A percentile compares a stretch with the other conserved stretches of the same genome.
Conservation (phyloP, 2,888 invertebrate species). For the Ommatoiulus sabulosus region DNA sequence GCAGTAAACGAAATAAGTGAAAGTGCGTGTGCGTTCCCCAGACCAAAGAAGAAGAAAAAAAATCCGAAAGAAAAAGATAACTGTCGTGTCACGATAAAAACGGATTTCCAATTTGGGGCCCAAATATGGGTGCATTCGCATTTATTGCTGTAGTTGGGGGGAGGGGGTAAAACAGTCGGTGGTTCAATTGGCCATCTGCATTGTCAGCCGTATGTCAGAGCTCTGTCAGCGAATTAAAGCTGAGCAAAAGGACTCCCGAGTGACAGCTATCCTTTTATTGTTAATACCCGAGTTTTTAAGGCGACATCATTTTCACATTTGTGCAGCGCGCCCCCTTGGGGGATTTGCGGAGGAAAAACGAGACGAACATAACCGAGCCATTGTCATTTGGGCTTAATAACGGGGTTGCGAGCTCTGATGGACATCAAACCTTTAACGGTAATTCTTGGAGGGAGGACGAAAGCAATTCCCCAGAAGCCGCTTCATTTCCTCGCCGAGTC, state of each 20-base stretch:
- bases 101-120: background rate
- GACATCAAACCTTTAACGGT: background rate
- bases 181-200: background rate
- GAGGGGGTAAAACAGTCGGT: too few species aligned
- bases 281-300: background rate
- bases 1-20: background rate
- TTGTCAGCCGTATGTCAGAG: background rate
- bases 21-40: too few species aligned
- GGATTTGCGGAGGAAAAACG: background rate
- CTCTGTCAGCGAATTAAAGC: background rate
- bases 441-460: background rate
- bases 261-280: background rate
- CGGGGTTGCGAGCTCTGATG: background rate
- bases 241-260: background rate
- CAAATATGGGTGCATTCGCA: background rate
- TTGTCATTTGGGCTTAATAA: constrained; percentile 6
- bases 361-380: constrained; percentile 10
- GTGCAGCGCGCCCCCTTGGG: background rate
- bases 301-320: constrained; percentile 13
- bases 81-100: background rate
- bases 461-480: background rate
- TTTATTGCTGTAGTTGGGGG: too few species aligned
- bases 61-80: too few species aligned
- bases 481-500: background rate
- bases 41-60: too few species aligned